Base-by-base conservation (phyloP, 2,113 vertebrate genomes). In the Hoplias malabaricus region DNA sequence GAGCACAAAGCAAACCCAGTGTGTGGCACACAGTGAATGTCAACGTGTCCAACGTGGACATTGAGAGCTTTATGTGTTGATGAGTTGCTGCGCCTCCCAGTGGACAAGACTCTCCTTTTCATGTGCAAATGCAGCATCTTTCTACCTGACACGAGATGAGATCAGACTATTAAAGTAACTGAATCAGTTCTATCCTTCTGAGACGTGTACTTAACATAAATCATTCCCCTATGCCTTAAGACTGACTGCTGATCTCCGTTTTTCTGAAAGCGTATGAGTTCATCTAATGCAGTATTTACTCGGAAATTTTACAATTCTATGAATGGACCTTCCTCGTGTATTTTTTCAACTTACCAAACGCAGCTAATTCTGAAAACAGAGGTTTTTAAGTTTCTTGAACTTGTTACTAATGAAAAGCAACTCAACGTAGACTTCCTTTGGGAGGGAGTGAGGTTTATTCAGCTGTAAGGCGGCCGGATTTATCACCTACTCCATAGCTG, bases 301-400 rank as follows among this genome's bases (percentile, higher is more conserved):
- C 56, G 7, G 5, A 21, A 61, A 11, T 54, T 46, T 76, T 31
- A 34, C 7, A n/a, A 77, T 69, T 78, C 67, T 40, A 63, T 78
- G 67, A 78, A 71, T 70, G 75, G 33, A 71, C 31, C 67, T 59
- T 10, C 25, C 63, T 77, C 7, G 12, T 50, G n/a, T n/a, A n/a
- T n/a, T n/a, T n/a, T 66, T 69, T 33, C 53, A 43, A 46, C 38
- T 66, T 50, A 7, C 27, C 33, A 7, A n/a, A 0, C 16, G 25
- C 16, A 25, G 11, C 27, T 43, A 75, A 9, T 21, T 23, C 36
- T 21, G 19, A 57, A 57, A 38, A 14, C 3, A 34, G 73, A 12
- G 5, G 2, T 12, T 14, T 11, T 16, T 27, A 36, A 31, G 14
- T 21, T 29, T 23, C 23, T 16, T 5, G 5, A 40, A 40, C 40